Evolutionary conservation across 2,113 vertebrate species (phyloP).

Genomic region (Tenebrosternarchus preto): DNA sequence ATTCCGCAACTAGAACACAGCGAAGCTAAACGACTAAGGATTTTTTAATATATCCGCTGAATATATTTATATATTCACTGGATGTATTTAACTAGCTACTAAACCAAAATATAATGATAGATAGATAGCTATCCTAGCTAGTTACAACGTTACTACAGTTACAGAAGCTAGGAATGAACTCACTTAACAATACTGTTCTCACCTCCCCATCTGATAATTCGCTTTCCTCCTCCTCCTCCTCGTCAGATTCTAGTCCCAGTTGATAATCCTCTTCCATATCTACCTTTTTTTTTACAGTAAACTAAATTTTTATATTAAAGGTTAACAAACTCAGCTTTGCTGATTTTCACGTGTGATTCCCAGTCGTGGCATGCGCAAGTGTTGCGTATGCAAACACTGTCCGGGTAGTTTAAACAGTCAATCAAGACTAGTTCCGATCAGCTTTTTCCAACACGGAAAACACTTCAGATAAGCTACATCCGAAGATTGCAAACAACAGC

Average conservation of each 20-base stretch:
- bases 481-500: neutral
- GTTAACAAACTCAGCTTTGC: no score
- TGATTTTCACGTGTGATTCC: conserved; percentile 32
- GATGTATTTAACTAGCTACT: no score
- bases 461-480: neutral
- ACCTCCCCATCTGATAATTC: conserved; percentile 81
- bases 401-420: neutral
- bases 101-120: no score
- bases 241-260: conserved; percentile 75
- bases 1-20: no score
- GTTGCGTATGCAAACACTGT: neutral
- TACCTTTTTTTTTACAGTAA: conserved; percentile 61
- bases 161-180: neutral
- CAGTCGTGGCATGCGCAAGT: neutral
- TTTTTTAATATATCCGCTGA: neutral
- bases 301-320: neutral
- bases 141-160: no score
- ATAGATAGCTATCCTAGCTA: no score
- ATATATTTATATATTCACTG: no score
- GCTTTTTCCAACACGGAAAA: no score
- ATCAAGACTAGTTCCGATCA: conserved; percentile 10
- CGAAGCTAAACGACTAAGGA: neutral
- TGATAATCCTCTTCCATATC: conserved; percentile 62
- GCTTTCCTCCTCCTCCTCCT: conserved; percentile 79
- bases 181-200: conserved; percentile 24